Evolutionary conservation across 2,113 vertebrate species (phyloP).

Genomic region (Mormyrus iriodes): DNA sequence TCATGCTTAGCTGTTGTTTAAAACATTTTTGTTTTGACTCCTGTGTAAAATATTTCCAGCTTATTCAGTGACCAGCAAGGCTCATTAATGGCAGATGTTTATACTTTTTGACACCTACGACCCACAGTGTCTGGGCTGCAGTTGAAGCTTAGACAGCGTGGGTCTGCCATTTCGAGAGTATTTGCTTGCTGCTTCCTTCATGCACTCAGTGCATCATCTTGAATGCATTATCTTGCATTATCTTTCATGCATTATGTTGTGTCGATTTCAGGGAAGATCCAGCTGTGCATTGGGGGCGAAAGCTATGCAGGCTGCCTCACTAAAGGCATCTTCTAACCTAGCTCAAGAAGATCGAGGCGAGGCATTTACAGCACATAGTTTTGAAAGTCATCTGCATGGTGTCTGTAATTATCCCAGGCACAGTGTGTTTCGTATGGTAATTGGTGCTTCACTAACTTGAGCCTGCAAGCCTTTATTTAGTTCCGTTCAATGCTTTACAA

Average conservation of each 20-base stretch:
- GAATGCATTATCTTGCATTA: not conserved
- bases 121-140: not conserved
- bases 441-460: not conserved
- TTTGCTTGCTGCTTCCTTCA: not conserved
- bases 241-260: not conserved
- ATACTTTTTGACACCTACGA: not conserved
- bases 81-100: not conserved
- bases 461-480: not conserved
- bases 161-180: not conserved
- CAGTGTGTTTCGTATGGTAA: not conserved
- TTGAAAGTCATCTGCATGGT: not conserved
- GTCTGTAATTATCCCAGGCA: not conserved
- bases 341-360: not conserved
- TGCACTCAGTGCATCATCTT: not conserved
- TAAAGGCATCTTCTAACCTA: not conserved
- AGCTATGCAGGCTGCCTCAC: not conserved
- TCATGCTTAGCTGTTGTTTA: not conserved
- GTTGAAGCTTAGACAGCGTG: not conserved
- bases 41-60: not conserved
- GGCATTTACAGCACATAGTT: not conserved
- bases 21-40: not conserved
- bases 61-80: not conserved
- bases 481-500: not conserved
- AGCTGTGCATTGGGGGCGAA: not conserved
- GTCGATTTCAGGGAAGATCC: not conserved